Percentiles rank a stretch among this genome's conserved stretches.
phyloP scores from a whole-genome alignment of 2,113 vertebrate species.

The Eulemur macaco region DNA sequence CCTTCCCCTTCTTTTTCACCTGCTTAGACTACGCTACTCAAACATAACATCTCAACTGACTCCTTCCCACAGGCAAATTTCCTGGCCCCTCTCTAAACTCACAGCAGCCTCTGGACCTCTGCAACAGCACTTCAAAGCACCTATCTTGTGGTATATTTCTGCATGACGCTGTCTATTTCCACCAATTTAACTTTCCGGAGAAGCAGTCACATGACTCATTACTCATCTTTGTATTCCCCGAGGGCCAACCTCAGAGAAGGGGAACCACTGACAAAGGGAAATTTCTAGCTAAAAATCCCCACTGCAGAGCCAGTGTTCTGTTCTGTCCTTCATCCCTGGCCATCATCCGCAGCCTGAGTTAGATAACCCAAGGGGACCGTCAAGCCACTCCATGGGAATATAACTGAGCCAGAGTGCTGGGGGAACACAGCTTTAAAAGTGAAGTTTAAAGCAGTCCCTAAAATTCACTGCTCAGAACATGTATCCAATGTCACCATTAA shows the following conservation, averaged over 20 bases:
- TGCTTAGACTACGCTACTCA: neutral
- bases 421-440: neutral
- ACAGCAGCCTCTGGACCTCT: neutral
- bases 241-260: neutral
- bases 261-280: neutral
- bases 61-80: neutral
- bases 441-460: neutral
- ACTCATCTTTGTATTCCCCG: neutral
- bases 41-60: neutral
- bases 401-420: neutral
- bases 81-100: neutral
- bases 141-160: neutral
- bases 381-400: neutral
- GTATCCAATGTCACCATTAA: neutral
- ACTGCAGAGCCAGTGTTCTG: neutral
- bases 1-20: neutral
- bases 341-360: neutral
- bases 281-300: neutral
- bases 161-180: neutral
- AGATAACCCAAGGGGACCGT: neutral
- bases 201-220: neutral
- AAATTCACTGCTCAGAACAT: slow-evolving; percentile 26
- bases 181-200: neutral
- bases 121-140: neutral
- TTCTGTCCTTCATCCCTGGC: neutral